Evolutionary conservation across 2,113 vertebrate species (phyloP), one percentile per base, ranked within the genome.

Genomic region (Heterotis niloticus): DNA sequence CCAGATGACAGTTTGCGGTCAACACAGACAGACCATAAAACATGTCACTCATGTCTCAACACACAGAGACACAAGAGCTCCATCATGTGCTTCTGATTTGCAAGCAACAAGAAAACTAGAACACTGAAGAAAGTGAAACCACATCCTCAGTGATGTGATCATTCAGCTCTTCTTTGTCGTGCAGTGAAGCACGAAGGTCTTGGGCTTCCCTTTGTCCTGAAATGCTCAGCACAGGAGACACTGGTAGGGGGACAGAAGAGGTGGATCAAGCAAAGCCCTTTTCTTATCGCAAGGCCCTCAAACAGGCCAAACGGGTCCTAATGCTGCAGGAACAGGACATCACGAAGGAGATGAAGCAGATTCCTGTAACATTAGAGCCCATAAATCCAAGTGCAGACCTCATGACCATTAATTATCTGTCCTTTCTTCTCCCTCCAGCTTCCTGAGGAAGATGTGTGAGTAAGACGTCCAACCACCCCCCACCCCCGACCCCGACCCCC

Each of bases 401-500:
- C 9, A n/a, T 56, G 18, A 56, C 29, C 77, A 78, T 78, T 78
- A 78, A 78, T 78, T 78, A 78, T 68, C 56, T 44, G 26, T 78
- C 54, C 73, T 70, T 78, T 78, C 57, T 78, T 69, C 77, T 70
- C 65, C 77, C 67, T 70, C 57, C 56, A 69, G 67, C 67, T 78
- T 70, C 66, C 77, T 70, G 66, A 54, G 7, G 77, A 78, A 78
- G 77, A 78, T 62, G 60, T 64, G 57, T 72, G 68, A 69, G 59
- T 23, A n/a, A 71, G 69, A 73, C 51, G 20, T 74, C 20, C 71
- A 10, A 34, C 23, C 71, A 12, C 12, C 57, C 57, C 57, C 17
- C 28, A 57, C 13, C 29, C 76, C 64, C 62, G 12, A 10, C 64
- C 34, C 34, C 70, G 12, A 23, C 67, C 76, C 78, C 20, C 52